Percentiles rank a stretch among this genome's conserved stretches.
Evolutionary conservation across 2,797 vertebrate species (phyloP).

Genomic region (Cercopithecus petaurista): DNA sequence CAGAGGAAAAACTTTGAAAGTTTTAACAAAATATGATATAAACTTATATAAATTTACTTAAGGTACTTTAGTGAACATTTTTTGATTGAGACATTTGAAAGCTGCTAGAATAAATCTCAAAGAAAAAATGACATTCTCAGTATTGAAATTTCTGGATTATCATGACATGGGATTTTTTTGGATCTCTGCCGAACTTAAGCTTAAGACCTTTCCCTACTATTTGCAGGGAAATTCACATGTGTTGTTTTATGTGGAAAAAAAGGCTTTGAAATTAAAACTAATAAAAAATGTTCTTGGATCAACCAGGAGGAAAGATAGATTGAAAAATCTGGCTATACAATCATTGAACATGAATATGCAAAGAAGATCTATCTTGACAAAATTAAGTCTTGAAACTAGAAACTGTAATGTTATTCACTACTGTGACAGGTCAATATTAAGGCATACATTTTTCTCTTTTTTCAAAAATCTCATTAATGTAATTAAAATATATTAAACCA

Average conservation of each 20-base stretch:
- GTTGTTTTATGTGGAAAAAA: not conserved
- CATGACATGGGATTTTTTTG: conserved; percentile 20
- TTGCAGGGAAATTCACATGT: not conserved
- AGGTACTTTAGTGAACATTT: not conserved
- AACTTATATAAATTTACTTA: not conserved
- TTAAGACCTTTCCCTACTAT: conserved; percentile 2
- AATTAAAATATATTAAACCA: not conserved
- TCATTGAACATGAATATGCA: not conserved
- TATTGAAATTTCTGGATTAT: conserved; percentile 11
- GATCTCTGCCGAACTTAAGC: not conserved
- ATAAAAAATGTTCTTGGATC: not conserved
- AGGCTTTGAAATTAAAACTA: conserved; percentile 45
- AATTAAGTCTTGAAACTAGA: not conserved
- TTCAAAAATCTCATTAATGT: not conserved
- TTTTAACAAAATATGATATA: not conserved
- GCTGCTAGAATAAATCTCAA: not conserved
- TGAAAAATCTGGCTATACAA: not conserved
- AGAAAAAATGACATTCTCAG: not conserved
- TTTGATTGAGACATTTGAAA: not conserved
- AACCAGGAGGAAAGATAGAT: not conserved
- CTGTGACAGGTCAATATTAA: not conserved
- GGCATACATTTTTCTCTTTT: not conserved
- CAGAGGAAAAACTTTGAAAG: not conserved
- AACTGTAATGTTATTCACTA: not conserved
- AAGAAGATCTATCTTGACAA: not conserved